These are phyloP conservation scores for Bombus huntii DNA, from an alignment of 1,140 invertebrate genomes.

Conservation along the genomic window DNA sequence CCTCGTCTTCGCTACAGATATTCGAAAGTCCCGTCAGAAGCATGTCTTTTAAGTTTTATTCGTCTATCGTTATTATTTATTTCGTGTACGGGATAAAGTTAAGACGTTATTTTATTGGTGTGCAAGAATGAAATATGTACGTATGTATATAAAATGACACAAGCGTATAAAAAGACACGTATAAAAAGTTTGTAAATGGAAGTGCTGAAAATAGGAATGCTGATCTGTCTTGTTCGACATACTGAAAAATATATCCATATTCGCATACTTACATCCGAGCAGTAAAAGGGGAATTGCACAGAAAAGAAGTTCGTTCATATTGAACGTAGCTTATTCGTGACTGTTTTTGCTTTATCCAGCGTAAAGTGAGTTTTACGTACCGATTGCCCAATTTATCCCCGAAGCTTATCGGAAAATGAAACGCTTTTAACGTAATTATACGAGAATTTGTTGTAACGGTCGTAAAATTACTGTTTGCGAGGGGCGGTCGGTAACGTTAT, in stretches of 20 bases:
- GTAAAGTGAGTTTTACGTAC: background rate
- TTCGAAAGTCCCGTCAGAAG: background rate
- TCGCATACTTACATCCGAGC: slow-evolving; percentile 35
- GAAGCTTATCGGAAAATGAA: background rate
- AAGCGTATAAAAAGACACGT: too few species aligned
- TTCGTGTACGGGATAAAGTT: too few species aligned
- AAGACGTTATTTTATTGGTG: too few species aligned
- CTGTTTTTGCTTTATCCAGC: background rate
- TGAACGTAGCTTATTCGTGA: background rate
- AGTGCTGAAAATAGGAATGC: background rate
- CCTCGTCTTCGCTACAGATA: background rate
- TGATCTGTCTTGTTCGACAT: background rate
- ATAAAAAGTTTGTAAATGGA: background rate
- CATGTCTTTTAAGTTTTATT: background rate
- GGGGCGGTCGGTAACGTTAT: slow-evolving; percentile 6
- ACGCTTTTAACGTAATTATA: background rate
- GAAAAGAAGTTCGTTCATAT: background rate
- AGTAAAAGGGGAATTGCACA: background rate
- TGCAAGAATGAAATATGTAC: background rate
- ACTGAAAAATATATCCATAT: background rate
- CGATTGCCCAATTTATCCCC: background rate
- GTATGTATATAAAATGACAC: background rate
- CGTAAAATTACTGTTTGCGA: background rate
- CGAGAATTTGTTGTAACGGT: background rate
- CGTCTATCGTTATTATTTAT: too few species aligned